Conservation (phyloP, 2,113 vertebrate species). For the Diadophis punctatus region DNA sequence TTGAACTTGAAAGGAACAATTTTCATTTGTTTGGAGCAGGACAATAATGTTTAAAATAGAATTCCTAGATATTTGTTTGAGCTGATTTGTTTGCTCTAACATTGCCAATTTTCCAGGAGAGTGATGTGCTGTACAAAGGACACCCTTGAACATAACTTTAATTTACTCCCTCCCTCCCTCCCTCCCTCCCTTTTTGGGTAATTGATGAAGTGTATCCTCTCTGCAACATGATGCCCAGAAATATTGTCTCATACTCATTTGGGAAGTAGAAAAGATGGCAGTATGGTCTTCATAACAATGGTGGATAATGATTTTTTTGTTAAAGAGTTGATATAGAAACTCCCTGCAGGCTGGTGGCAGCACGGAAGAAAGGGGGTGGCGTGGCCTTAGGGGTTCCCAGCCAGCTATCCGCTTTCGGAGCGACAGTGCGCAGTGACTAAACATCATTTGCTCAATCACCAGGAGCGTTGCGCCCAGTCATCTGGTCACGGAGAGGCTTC, state of each 20-base stretch:
- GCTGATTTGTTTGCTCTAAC: not conserved
- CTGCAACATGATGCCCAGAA: not conserved
- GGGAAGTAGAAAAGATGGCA: not conserved
- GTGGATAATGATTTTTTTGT: not conserved
- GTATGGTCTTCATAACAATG: not conserved
- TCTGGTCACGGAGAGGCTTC: too few relatives aligned
- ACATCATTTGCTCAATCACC: too few relatives aligned
- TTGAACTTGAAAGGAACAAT: not conserved
- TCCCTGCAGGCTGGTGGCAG: too few relatives aligned
- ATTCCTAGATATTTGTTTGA: not conserved
- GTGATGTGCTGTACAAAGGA: not conserved
- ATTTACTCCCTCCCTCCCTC: conserved; percentile 53
- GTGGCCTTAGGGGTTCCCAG: too few relatives aligned
- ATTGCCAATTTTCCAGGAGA: not conserved
- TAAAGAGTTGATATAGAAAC: not conserved
- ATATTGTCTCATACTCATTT: not conserved
- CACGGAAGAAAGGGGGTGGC: too few relatives aligned
- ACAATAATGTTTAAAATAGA: not conserved
- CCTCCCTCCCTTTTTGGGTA: conserved; percentile 50
- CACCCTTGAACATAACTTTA: not conserved
- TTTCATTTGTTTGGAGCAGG: not conserved
- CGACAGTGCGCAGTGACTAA: too few relatives aligned
- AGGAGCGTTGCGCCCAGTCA: too few relatives aligned
- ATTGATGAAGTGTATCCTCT: not conserved
- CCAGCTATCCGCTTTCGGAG: too few relatives aligned